These are phyloP conservation scores for Holothuria leucospilota DNA, from an alignment of 53 echinoderm and acorn worm genomes.

Conservation along the genomic window DNA sequence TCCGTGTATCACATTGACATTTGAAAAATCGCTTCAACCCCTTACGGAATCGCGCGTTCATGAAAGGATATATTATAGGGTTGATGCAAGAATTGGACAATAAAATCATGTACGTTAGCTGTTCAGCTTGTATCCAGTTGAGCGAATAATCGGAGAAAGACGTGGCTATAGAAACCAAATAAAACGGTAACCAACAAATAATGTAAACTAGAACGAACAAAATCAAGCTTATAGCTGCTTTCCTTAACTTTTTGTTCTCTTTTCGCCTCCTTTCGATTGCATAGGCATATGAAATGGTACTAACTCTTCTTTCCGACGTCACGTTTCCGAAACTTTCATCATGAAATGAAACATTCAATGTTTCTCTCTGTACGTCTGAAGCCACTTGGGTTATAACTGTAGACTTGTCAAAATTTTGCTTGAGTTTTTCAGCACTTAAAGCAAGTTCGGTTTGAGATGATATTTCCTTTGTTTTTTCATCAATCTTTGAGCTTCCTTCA, in stretches of 20 bases:
- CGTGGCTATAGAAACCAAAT: constrained; percentile 18
- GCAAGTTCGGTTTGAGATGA: too few relatives aligned
- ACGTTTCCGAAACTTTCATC: background rate
- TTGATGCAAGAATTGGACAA: constrained; percentile 15
- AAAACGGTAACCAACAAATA: constrained; percentile 29
- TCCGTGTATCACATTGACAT: constrained; percentile 14
- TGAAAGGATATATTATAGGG: constrained; percentile 26
- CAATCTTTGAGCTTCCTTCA: too few relatives aligned
- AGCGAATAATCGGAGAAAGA: constrained; percentile 25
- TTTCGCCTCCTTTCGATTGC: constrained; percentile 3
- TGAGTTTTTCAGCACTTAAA: too few relatives aligned
- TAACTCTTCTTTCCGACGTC: background rate
- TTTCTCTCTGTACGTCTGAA: too few relatives aligned
- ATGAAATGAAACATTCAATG: too few relatives aligned
- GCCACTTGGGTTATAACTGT: too few relatives aligned
- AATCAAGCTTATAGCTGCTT: constrained; percentile 21
- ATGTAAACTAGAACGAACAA: constrained; percentile 20
- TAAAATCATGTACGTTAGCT: constrained; percentile 24
- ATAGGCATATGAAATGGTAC: background rate
- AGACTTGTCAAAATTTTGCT: too few relatives aligned
- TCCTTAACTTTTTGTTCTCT: constrained; percentile 10
- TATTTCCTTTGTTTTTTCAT: too few relatives aligned
- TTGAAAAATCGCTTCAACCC: background rate
- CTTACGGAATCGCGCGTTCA: constrained; percentile 18
- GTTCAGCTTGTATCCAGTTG: constrained; percentile 16